Evolutionary conservation across 2,888 invertebrate species (phyloP), one percentile per base, ranked within the genome.

Genomic region (Panzeria rudis): DNA sequence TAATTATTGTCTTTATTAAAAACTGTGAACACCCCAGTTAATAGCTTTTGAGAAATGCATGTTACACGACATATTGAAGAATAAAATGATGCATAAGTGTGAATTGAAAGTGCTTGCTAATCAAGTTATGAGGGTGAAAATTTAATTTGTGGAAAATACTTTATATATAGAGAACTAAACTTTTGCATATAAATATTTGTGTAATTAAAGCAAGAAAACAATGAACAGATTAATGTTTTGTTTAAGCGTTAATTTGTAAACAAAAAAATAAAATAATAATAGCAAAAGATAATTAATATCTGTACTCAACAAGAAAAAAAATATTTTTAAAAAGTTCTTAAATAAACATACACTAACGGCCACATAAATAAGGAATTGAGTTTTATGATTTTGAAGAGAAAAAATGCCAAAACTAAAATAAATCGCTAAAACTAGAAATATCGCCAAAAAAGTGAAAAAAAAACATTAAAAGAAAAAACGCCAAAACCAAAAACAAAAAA

Each of bases 61-160:
- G 54, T 29, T 41, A 41, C 59, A 41, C 38, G 50, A 52, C 29
- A 47, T 23, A 32, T 7, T 64, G 41, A 64, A 35, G 25, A 50
- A 73, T 56, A 61, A 29, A 75, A 68, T 52, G 32, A 15, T 75
- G 17, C 41, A 15, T 29, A 64, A 66, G 76, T 77, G 82, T 77
- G 38, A 83, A 77, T 77, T 83, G 38, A 20, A 56, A 64, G 17
- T 32, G 20, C 13, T 52, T 73, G 81, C 44, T 84, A 81, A 84
- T 84, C 81, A 71, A 77, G 68, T 84, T 81, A 77, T 66, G 47
- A 32, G 59, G 66, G 61, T 80, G 77, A 72, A 84, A 77, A 77
- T 84, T 71, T 47, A 84, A 72, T 84, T 84, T 75, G 61, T 81
- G 52, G 15, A 25, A 77, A 35, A 47, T 64, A 38, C 44, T 59